Base-by-base conservation (phyloP, 2,113 vertebrate species). In the Penelope pileata region DNA sequence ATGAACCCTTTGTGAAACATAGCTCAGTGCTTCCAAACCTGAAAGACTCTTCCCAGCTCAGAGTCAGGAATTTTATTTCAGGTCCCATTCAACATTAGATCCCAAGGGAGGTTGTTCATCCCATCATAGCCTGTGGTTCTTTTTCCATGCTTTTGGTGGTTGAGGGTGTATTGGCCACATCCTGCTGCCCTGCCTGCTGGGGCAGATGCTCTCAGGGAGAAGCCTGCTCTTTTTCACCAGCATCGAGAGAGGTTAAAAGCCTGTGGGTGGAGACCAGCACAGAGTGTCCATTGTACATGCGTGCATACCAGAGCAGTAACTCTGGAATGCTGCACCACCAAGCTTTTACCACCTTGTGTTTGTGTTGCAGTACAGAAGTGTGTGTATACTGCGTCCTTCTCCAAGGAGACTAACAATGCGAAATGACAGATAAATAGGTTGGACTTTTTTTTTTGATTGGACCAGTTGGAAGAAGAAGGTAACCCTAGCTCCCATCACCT, bases 211-310 rank as follows among this genome's bases (percentile, higher is more conserved):
- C 29, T 9, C 70, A 70, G 14, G n/a, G 47, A 68, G 68, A 86
- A 83, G 75, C 34, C 24, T 67, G 30, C 51, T 81, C 47, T 47
- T 59, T 76, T 34, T 50, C n/a, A 29, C 80, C 83, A 77, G 86
- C 79, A 85, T 23, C 0, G 6, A 48, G 79, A 89, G 83, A 95
- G 90, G 96, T 97, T 97, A 97, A 96, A 83, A 90, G 50, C 42
- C 90, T 58, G 75, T 94, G 94, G 96, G 94, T 3, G 73, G 74
- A 85, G 88, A 91, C 88, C 80, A 1, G 94, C 60, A 96, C 96
- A 98, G 94, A 93, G 94, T 96, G 86, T 90, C 93, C 95, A 96
- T 97, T 98, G 97, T 97, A 94, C 23, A 60, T 95, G 92, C 26
- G 6, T 79, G 93, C 93, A 95, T 96, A 96, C 96, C 77, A 94